A percentile compares a stretch with the other conserved stretches of the same genome.
Evolutionary conservation across 37 sponge, comb jelly and placozoan species (phyloP).

Genomic region (Corticium candelabrum): DNA sequence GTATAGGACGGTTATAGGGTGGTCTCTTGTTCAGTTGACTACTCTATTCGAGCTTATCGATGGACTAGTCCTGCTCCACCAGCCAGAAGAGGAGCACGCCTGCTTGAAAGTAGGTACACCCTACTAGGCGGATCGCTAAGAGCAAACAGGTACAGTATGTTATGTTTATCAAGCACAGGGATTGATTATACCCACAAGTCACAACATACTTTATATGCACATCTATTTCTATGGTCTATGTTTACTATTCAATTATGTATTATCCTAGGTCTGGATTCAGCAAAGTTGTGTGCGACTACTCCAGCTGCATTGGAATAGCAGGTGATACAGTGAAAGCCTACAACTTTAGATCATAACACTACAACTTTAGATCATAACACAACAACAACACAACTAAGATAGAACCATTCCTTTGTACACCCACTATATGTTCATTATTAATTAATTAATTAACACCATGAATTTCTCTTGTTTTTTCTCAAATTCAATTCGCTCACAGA

Average conservation of each 20-base stretch:
- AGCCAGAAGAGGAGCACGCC: background rate
- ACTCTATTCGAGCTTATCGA: slow-evolving; percentile 70
- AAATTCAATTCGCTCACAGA: no score
- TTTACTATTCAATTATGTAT: no score
- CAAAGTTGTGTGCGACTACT: slow-evolving; percentile 32
- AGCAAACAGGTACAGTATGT: background rate
- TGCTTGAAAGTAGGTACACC: slow-evolving; percentile 58
- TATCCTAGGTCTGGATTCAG: slow-evolving; percentile 61
- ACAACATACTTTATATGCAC: no score
- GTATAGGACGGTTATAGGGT: slow-evolving; percentile 25
- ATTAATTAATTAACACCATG: no score
- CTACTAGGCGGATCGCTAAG: slow-evolving; percentile 69
- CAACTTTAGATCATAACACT: slow-evolving; percentile 30
- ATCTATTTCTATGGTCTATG: no score
- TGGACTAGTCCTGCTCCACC: slow-evolving; percentile 29
- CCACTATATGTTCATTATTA: no score
- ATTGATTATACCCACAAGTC: no score
- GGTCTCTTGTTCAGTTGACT: slow-evolving; percentile 64
- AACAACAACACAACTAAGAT: no score
- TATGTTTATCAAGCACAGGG: no score
- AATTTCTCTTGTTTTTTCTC: no score
- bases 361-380: no score
- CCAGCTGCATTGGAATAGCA: slow-evolving; percentile 55
- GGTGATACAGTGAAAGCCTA: slow-evolving; percentile 52
- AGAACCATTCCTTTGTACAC: no score